phyloP scores from a whole-genome alignment of 2,113 vertebrate species.

The Sprattus sprattus region DNA sequence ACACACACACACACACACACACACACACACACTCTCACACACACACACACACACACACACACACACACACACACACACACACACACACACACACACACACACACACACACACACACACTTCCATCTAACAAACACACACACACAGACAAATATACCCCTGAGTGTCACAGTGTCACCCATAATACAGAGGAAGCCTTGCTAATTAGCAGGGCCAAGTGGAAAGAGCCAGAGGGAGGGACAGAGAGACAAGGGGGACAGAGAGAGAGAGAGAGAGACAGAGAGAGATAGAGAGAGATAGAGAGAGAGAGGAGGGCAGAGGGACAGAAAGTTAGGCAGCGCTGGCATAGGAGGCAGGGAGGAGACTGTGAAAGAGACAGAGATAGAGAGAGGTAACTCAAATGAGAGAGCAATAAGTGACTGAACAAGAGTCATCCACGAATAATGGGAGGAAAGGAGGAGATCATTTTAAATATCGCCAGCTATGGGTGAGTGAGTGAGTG shows the following conservation, averaged over 20 bases:
- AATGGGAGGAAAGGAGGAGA: conserved; percentile 72
- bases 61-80: background rate
- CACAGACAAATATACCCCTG: conserved; percentile 1
- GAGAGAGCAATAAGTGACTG: conserved; percentile 14
- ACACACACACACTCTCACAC: conserved; percentile 1
- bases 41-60: conserved; percentile 22
- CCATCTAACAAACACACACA: too few species aligned
- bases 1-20: too few species aligned
- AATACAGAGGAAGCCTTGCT: background rate
- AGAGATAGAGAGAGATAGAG: background rate
- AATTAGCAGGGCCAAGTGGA: background rate
- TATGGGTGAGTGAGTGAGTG: background rate
- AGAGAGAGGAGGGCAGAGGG: background rate
- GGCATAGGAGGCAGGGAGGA: conserved; percentile 8
- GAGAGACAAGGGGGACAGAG: background rate
- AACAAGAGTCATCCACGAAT: conserved; percentile 60
- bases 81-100: background rate
- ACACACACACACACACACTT: too few species aligned
- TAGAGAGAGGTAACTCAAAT: conserved; percentile 13
- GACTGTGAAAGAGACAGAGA: conserved; percentile 32
- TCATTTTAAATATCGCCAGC: conserved; percentile 61
- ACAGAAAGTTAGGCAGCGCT: background rate
- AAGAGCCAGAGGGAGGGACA: background rate
- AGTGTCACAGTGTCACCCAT: background rate
- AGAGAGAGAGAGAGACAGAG: too few species aligned